phyloP scores from a whole-genome alignment of 2,113 vertebrate genomes.

The Paramormyrops kingsleyae region DNA sequence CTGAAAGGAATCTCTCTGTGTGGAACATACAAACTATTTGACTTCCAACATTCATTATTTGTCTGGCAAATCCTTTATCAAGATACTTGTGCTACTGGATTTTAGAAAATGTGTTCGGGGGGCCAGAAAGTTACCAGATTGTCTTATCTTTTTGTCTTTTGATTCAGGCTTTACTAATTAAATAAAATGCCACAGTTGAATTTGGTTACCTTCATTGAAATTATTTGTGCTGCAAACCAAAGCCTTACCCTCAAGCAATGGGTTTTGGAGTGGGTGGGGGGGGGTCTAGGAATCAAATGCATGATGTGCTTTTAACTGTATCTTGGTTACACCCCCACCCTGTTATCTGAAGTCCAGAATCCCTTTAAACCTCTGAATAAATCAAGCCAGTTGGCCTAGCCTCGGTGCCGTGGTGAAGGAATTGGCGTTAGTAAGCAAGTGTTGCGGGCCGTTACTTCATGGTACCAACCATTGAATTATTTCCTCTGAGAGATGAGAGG shows the following conservation, averaged over 20 bases:
- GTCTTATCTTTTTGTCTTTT: neutral
- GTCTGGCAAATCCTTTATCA: slow-evolving; percentile 66
- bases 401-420: slow-evolving; percentile 38
- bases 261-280: neutral
- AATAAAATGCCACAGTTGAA: neutral
- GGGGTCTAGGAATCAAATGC: slow-evolving; percentile 24
- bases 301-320: slow-evolving; percentile 37
- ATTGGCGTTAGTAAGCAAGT: slow-evolving; percentile 31
- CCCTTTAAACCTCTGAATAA: slow-evolving; percentile 39
- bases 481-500: slow-evolving; percentile 30
- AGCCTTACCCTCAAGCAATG: slow-evolving; percentile 31
- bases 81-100: slow-evolving; percentile 55
- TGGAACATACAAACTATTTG: slow-evolving; percentile 66
- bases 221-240: slow-evolving; percentile 44
- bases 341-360: slow-evolving; percentile 28
- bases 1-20: slow-evolving; percentile 67
- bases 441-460: slow-evolving; percentile 39
- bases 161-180: neutral
- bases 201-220: slow-evolving; percentile 38
- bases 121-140: slow-evolving; percentile 27
- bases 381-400: slow-evolving; percentile 36
- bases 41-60: slow-evolving; percentile 69
- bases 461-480: slow-evolving; percentile 33
- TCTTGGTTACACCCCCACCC: slow-evolving; percentile 33
- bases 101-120: slow-evolving; percentile 42